A percentile compares a stretch with the other conserved stretches of the same genome.
Evolutionary conservation across 2,113 vertebrate genomes (phyloP).

Genomic region (Prionailurus bengalensis): DNA sequence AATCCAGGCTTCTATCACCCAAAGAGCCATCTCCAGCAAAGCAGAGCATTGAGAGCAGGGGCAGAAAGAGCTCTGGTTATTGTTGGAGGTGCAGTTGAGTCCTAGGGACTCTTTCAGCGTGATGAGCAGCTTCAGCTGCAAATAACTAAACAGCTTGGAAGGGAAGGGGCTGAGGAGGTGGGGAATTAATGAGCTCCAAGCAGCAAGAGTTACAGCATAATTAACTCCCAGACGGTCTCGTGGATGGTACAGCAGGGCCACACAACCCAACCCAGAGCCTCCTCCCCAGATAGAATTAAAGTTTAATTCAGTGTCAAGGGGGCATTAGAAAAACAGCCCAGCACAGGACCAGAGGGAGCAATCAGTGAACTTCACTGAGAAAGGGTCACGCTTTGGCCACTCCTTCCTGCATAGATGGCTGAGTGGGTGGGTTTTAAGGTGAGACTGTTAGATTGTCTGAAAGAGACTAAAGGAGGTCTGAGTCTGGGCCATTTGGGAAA

Average conservation of each 20-base stretch:
- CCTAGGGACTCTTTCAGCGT: not conserved
- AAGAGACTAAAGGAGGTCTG: slow-evolving; percentile 60
- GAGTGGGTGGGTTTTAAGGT: slow-evolving; percentile 25
- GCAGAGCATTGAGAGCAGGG: slow-evolving; percentile 39
- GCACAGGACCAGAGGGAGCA: slow-evolving; percentile 64
- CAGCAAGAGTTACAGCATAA: slow-evolving; percentile 76
- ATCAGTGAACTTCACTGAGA: slow-evolving; percentile 49
- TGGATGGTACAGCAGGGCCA: not conserved
- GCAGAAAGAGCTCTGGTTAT: slow-evolving; percentile 48
- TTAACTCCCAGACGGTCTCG: slow-evolving; percentile 81
- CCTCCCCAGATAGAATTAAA: slow-evolving; percentile 79
- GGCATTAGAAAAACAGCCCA: slow-evolving; percentile 77
- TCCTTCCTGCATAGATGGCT: not conserved
- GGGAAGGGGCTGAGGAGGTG: not conserved
- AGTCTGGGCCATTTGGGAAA: slow-evolving; percentile 58
- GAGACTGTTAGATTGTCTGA: not conserved
- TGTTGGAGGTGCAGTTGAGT: slow-evolving; percentile 58
- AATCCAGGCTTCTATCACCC: slow-evolving; percentile 71
- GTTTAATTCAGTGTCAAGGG: slow-evolving; percentile 83
- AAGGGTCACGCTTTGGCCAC: not conserved
- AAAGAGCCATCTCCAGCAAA: slow-evolving; percentile 13
- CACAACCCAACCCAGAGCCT: slow-evolving; percentile 60
- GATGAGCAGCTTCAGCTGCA: slow-evolving; percentile 67
- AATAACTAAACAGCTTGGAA: slow-evolving; percentile 69
- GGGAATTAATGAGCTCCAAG: slow-evolving; percentile 68